Evolutionary conservation across 2,888 invertebrate genomes (phyloP).

Genomic region (Diplolepis rosae): DNA sequence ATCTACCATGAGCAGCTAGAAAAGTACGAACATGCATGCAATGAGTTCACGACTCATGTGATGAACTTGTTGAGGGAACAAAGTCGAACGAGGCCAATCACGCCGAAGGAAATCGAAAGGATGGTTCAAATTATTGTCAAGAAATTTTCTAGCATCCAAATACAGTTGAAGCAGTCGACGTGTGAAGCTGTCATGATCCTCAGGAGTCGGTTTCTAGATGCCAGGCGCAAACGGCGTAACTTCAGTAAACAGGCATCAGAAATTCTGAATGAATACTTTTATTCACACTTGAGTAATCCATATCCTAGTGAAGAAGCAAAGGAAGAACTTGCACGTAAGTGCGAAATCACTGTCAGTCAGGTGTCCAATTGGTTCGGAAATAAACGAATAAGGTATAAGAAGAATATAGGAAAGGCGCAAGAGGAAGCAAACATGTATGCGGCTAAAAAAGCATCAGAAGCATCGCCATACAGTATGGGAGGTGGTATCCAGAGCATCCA

Average conservation of each 20-base stretch:
- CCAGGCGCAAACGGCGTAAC: slow-evolving; percentile 94
- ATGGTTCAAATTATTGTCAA: slow-evolving; percentile 99
- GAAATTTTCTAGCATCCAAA: slow-evolving; percentile 97
- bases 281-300: slow-evolving; percentile 99
- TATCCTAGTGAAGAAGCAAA: slow-evolving; percentile 99
- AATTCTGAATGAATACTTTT: slow-evolving; percentile 99
- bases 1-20: too few species aligned
- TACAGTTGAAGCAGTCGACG: slow-evolving; percentile 99
- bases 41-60: slow-evolving; percentile 99
- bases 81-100: slow-evolving; percentile 97
- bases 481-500: too few species aligned
- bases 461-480: too few species aligned
- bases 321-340: slow-evolving; percentile 98
- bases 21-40: too few species aligned
- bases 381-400: too few species aligned
- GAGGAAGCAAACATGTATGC: too few species aligned
- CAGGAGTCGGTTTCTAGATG: slow-evolving; percentile 85
- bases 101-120: slow-evolving; percentile 98
- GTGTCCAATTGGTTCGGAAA: too few species aligned
- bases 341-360: slow-evolving; percentile 98
- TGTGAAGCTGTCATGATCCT: slow-evolving; percentile 99
- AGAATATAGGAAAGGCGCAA: too few species aligned
- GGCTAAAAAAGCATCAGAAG: too few species aligned
- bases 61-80: slow-evolving; percentile 98
- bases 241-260: slow-evolving; percentile 99